Evolutionary conservation across 2,113 vertebrate genomes (phyloP), one percentile per base, ranked within the genome.

Genomic region (Chascanopsetta lugubris): DNA sequence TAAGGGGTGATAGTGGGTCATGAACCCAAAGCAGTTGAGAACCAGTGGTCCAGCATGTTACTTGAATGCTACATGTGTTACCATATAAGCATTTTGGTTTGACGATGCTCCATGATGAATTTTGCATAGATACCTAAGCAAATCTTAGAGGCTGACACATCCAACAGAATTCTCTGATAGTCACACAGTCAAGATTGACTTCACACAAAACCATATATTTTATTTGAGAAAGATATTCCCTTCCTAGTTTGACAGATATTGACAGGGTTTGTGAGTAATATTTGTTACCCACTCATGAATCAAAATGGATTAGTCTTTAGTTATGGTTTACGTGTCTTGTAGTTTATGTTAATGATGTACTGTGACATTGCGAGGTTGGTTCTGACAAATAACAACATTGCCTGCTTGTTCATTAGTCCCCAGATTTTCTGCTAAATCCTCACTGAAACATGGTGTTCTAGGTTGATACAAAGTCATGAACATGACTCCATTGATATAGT

Each of bases 361-460:
- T 13, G 15, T 51, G 25, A 32, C 27, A 36, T 51, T 11, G 10
- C 2, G 4, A 17, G 11, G 6, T 27, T 24, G 34, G 50, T 36
- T 36, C 26, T 9, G 40, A 34, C 22, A 51, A 36, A 50, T 18
- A 38, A 40, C 22, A 15, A 17, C 40, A n/a, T 7, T 2, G 18
- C 18, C 32, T 38, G 26, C 40, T 48, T 6, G 10, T 57, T 79
- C 18, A 58, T 61, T 65, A 58, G 13, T 26, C 20, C 32, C 5
- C 4, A 6, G 24, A 34, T 61, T 64, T n/a, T 64, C 22, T 12
- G 55, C 43, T 27, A 47, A 46, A 68, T 68, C 43, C 66, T 58
- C 58, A 69, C 48, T 65, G 55, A 12, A 57, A 50, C 40, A 42
- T 53, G 18, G 10, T 24, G 22, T 2, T 22, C 26, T 27, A 13